These are phyloP conservation scores for Cistogaster globosa DNA, from an alignment of 2,888 invertebrate genomes.

Conservation along the genomic window DNA sequence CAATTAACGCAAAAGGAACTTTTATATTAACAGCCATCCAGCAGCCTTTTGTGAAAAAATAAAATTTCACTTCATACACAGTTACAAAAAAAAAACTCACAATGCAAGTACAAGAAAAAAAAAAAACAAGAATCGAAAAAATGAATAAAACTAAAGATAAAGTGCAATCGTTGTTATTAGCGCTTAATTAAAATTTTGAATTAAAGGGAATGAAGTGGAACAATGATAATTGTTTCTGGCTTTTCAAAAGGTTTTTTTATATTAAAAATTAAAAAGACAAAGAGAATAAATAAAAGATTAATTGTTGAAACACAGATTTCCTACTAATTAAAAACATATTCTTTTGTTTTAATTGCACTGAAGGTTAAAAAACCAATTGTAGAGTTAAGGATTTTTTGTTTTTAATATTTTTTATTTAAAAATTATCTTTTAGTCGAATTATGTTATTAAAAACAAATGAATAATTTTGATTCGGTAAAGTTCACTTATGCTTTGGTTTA, in stretches of 20 bases:
- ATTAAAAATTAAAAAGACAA: constrained; percentile 10
- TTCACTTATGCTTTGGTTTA: no score
- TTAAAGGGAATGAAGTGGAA: constrained; percentile 42
- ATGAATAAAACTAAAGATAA: constrained; percentile 21
- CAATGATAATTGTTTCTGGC: neutral
- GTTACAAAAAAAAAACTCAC: neutral
- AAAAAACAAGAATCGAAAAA: neutral
- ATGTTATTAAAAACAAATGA: no score
- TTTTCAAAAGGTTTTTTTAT: neutral
- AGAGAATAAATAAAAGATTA: neutral
- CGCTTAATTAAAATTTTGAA: constrained; percentile 52
- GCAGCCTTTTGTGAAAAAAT: constrained; percentile 7
- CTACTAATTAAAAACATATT: constrained; percentile 7
- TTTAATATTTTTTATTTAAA: no score
- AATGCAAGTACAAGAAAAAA: neutral
- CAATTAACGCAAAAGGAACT: constrained; percentile 51
- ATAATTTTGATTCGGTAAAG: no score
- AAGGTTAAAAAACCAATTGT: no score
- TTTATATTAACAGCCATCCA: constrained; percentile 17
- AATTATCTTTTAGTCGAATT: no score
- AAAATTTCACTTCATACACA: neutral
- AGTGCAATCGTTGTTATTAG: constrained; percentile 39
- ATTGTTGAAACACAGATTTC: constrained; percentile 22
- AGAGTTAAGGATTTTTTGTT: no score
- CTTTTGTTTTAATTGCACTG: no score